phyloP scores from a whole-genome alignment of 2,888 invertebrate genomes.

The Acanthosepion lycidas region DNA sequence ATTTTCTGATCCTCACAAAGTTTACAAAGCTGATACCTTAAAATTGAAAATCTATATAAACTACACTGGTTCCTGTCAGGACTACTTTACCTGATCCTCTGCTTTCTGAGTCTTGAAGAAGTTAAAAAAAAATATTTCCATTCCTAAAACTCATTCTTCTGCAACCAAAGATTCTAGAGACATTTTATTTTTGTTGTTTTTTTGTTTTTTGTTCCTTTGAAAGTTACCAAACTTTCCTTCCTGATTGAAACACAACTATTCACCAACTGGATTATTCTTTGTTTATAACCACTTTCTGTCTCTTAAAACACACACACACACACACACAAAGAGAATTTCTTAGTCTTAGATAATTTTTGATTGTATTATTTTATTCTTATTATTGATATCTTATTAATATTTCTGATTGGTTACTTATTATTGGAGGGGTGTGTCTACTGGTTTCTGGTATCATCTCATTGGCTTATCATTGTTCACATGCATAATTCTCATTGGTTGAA shows the following conservation, averaged over 20 bases:
- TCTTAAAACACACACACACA: background rate
- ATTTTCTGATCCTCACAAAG: background rate
- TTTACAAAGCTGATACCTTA: background rate
- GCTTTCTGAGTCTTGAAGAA: background rate
- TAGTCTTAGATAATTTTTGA: background rate
- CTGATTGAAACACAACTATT: background rate
- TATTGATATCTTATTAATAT: background rate
- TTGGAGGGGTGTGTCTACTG: background rate
- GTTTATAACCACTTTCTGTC: background rate
- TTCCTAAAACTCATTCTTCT: background rate
- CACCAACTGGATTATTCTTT: background rate
- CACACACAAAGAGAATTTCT: background rate
- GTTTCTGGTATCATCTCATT: background rate
- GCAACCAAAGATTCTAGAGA: background rate
- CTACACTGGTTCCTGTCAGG: background rate
- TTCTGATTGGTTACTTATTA: background rate
- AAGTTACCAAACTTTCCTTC: background rate
- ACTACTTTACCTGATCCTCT: background rate
- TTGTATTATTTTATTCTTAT: background rate
- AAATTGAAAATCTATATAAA: background rate
- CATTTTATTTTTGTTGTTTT: background rate
- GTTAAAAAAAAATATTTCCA: background rate
- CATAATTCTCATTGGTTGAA: conserved; percentile 12
- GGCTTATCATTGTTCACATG: background rate
- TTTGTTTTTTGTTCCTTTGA: background rate